These are phyloP conservation scores for Nudaria mundana DNA, from an alignment of 2,888 invertebrate genomes.

Conservation along the genomic window DNA sequence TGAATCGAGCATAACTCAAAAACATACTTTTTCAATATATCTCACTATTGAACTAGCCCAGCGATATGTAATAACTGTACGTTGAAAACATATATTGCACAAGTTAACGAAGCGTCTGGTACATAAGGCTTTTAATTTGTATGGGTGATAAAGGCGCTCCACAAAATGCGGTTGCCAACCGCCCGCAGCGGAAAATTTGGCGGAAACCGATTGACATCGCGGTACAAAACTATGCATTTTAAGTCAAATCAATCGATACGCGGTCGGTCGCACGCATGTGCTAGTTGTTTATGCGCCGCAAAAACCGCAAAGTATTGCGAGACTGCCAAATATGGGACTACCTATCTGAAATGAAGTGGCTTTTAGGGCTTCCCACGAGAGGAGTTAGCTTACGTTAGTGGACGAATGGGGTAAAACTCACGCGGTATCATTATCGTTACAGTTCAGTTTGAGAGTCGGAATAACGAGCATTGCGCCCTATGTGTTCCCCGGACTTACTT, in stretches of 20 bases:
- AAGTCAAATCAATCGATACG: slow-evolving; percentile 75
- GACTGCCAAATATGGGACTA: slow-evolving; percentile 69
- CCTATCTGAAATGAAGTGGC: slow-evolving; percentile 58
- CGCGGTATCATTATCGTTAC: slow-evolving; percentile 70
- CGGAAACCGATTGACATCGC: slow-evolving; percentile 67
- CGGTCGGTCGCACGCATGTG: slow-evolving; percentile 67
- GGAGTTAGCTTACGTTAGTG: slow-evolving; percentile 65
- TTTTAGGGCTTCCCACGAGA: slow-evolving; percentile 72
- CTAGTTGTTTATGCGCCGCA: slow-evolving; percentile 76
- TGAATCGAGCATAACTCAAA: no score
- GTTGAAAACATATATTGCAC: slow-evolving; percentile 30
- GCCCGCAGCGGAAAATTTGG: slow-evolving; percentile 71
- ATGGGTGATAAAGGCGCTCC: slow-evolving; percentile 54
- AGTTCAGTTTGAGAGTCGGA: slow-evolving; percentile 62
- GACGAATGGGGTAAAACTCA: slow-evolving; percentile 60
- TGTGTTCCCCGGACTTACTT: slow-evolving; percentile 59
- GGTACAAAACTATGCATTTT: slow-evolving; percentile 73
- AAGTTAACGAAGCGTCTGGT: slow-evolving; percentile 37
- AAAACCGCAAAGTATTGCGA: slow-evolving; percentile 72
- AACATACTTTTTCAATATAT: no score
- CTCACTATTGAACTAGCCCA: no score
- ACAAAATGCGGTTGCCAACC: slow-evolving; percentile 66
- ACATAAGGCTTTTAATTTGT: slow-evolving; percentile 50
- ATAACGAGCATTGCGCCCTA: slow-evolving; percentile 61
- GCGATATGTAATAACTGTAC: no score